These are phyloP conservation scores for Girardinichthys multiradiatus DNA, from an alignment of 2,113 vertebrate species.

Conservation along the genomic window DNA sequence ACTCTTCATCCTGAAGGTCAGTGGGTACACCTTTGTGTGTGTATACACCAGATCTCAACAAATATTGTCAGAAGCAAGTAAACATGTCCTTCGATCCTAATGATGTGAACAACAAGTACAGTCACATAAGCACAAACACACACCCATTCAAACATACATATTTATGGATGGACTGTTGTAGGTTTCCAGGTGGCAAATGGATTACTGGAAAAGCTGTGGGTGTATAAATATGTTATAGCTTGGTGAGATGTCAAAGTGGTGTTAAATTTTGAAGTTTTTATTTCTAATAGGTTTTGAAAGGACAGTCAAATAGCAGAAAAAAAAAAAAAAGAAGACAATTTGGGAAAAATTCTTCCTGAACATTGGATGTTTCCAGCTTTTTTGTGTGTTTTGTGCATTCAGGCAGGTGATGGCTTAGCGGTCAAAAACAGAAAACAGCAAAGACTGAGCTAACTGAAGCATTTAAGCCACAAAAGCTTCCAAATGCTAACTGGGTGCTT, in stretches of 20 bases:
- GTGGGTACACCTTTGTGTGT: background rate
- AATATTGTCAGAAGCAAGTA: background rate
- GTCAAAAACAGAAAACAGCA: background rate
- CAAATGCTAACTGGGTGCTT: conserved; percentile 2
- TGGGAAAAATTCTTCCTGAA: background rate
- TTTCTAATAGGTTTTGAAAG: background rate
- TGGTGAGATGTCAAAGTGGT: conserved; percentile 12
- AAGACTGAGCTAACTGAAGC: conserved; percentile 1
- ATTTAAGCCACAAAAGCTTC: conserved; percentile 4
- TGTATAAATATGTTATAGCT: conserved; percentile 34
- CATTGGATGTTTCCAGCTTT: background rate
- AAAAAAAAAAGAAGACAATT: background rate
- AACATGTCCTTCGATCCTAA: background rate
- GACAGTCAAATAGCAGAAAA: background rate
- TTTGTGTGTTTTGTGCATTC: background rate
- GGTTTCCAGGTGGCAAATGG: conserved; percentile 28
- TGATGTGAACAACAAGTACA: background rate
- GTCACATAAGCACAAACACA: background rate
- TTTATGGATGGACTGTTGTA: background rate
- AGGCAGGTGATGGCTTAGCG: background rate
- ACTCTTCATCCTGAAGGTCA: background rate
- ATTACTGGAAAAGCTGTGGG: conserved; percentile 18
- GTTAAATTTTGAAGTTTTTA: background rate
- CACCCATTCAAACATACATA: conserved; percentile 3
- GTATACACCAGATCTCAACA: background rate